These are phyloP conservation scores for Heliconius sara DNA, from an alignment of 2,888 invertebrate genomes.

Conservation along the genomic window DNA sequence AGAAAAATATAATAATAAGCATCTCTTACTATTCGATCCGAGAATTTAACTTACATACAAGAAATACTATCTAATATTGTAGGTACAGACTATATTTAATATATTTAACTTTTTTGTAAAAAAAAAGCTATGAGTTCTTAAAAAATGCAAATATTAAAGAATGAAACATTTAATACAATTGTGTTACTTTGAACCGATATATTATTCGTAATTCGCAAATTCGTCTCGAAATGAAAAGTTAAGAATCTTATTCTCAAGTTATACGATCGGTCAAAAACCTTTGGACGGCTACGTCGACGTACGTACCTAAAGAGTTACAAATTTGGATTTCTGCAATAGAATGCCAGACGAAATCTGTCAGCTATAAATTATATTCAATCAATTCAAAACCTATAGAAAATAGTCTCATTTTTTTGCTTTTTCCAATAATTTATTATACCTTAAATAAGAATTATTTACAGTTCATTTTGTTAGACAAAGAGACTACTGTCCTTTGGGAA, in stretches of 20 bases:
- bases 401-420: neutral
- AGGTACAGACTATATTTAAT: neutral
- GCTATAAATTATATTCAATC: constrained; percentile 9
- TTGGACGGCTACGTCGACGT: constrained; percentile 9
- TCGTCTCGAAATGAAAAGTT: constrained; percentile 9
- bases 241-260: constrained; percentile 30
- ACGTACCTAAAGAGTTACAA: constrained; percentile 9
- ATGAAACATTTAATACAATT: neutral
- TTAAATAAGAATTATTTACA: neutral
- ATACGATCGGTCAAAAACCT: constrained; percentile 28
- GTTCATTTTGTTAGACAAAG: neutral
- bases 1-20: too few relatives aligned
- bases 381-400: neutral
- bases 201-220: constrained; percentile 12
- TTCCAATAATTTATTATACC: neutral
- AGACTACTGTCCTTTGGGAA: neutral
- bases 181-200: constrained; percentile 11
- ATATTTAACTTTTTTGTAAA: neutral
- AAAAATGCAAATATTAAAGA: neutral
- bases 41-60: neutral
- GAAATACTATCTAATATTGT: neutral
- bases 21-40: too few relatives aligned
- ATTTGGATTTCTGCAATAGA: constrained; percentile 5
- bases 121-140: neutral
- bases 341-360: constrained; percentile 20